Percentiles rank a stretch among this genome's conserved stretches.
phyloP scores from a whole-genome alignment of 2,113 vertebrate species.

The Pontoporia blainvillei region DNA sequence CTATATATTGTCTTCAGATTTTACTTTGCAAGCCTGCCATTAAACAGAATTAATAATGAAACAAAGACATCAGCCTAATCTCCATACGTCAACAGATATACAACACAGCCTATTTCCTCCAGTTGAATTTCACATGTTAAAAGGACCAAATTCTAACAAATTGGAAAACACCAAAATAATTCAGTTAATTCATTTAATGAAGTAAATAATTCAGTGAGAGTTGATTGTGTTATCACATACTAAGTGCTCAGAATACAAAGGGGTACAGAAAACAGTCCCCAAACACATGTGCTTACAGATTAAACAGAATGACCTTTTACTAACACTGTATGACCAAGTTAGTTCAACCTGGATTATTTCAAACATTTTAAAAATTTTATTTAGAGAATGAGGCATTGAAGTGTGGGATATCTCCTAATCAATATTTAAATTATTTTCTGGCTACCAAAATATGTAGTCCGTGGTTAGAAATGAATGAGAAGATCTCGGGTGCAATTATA shows the following conservation, averaged over 20 bases:
- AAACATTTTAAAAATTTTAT: not conserved
- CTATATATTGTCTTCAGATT: not conserved
- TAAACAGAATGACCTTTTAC: not conserved
- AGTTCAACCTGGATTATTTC: not conserved
- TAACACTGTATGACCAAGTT: not conserved
- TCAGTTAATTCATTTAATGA: slow-evolving; percentile 6
- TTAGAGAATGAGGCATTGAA: not conserved
- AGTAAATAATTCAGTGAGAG: slow-evolving; percentile 39
- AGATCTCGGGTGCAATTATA: not conserved
- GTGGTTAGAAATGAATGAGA: not conserved
- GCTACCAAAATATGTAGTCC: not conserved
- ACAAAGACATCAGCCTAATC: not conserved
- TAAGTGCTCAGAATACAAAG: slow-evolving; percentile 14
- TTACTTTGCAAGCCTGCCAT: not conserved
- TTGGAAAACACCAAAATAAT: slow-evolving; percentile 39
- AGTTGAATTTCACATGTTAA: not conserved
- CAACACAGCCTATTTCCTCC: not conserved
- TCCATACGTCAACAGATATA: not conserved
- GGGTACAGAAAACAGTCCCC: not conserved
- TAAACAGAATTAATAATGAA: slow-evolving; percentile 7
- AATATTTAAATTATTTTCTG: not conserved
- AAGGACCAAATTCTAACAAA: slow-evolving; percentile 27
- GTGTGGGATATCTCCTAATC: not conserved
- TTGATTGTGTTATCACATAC: slow-evolving; percentile 17
- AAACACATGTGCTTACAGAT: not conserved